Evolutionary conservation across 1,140 invertebrate genomes (phyloP).

Genomic region (Ptiloglossa arizonensis): DNA sequence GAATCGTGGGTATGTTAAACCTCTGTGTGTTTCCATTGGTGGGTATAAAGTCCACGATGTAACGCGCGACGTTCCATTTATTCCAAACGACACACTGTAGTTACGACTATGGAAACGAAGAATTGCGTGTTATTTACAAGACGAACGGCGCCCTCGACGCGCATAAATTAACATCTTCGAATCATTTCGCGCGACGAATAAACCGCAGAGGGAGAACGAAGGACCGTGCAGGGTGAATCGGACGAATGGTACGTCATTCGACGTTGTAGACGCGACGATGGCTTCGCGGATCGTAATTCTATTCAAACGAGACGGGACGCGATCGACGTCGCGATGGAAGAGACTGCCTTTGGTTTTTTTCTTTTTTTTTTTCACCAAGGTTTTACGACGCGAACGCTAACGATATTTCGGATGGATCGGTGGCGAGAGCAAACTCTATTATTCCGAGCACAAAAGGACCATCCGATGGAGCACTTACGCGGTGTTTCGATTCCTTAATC

Average conservation of each 20-base stretch:
- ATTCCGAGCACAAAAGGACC: not conserved
- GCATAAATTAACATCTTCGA: conserved; percentile 28
- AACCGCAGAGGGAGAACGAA: not conserved
- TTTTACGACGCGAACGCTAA: not conserved
- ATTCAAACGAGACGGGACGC: not conserved
- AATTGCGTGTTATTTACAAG: not conserved
- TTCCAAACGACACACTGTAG: no score
- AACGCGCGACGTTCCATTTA: no score
- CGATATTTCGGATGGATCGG: not conserved
- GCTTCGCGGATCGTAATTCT: conserved; percentile 17
- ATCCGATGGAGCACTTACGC: no score
- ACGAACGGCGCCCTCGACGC: not conserved
- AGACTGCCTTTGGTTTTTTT: not conserved
- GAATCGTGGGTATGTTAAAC: no score
- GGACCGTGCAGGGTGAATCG: not conserved
- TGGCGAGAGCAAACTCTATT: no score
- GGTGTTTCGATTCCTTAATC: no score
- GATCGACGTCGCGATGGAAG: not conserved
- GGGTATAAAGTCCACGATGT: no score
- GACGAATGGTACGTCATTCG: not conserved
- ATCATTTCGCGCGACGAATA: not conserved
- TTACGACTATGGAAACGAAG: not conserved
- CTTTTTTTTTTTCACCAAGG: no score
- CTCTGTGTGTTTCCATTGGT: no score
- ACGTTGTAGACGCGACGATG: not conserved